phyloP scores from a whole-genome alignment of 2,113 vertebrate genomes.

The Corythaeola cristata region DNA sequence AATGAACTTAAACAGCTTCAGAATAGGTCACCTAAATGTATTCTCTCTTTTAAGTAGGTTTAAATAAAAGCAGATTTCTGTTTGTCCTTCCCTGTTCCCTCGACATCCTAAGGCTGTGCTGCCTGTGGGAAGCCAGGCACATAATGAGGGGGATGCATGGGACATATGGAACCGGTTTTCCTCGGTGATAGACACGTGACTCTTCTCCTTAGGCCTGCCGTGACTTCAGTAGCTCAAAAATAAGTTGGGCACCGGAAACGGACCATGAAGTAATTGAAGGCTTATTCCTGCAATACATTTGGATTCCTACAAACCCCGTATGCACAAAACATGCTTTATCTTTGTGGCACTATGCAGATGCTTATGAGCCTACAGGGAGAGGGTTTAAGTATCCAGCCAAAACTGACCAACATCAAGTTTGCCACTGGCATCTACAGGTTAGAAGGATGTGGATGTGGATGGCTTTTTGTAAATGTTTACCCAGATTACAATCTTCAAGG shows the following conservation, averaged over 20 bases:
- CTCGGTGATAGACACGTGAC: background rate
- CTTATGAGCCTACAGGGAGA: background rate
- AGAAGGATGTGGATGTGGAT: background rate
- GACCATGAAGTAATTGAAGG: background rate
- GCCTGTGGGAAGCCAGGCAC: constrained; percentile 29
- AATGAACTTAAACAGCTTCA: constrained; percentile 27
- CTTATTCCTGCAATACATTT: background rate
- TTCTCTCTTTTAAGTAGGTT: constrained; percentile 35
- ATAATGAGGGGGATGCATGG: background rate
- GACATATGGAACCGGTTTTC: constrained; percentile 37
- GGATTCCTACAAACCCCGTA: background rate
- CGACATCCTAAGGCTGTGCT: background rate
- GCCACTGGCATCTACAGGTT: background rate
- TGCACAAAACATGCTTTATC: background rate
- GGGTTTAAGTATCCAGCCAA: background rate
- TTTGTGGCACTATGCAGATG: background rate
- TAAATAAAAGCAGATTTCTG: constrained; percentile 64
- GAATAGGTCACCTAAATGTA: constrained; percentile 29
- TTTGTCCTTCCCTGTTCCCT: constrained; percentile 9
- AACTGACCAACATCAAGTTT: background rate
- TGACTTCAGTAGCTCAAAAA: background rate
- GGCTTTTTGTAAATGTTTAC: background rate
- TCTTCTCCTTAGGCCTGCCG: background rate
- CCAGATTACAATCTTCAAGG: background rate
- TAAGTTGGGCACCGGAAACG: background rate